Base-by-base conservation (phyloP, 2,113 vertebrate genomes). In the Alaudala cheleensis region DNA sequence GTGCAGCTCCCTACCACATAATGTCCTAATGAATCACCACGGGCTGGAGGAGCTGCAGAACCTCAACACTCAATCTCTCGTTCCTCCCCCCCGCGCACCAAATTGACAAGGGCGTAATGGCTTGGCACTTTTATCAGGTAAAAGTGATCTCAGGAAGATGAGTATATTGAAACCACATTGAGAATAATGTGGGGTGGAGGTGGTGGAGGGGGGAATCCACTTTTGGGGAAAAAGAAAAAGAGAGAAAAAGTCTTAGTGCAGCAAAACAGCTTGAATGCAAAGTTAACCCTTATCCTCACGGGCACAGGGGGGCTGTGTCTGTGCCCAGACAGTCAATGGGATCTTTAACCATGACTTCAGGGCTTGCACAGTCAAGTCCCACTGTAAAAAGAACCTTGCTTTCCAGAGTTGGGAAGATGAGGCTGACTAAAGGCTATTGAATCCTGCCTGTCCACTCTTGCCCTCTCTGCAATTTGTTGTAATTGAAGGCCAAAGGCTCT, bases 61-160 rank as follows among this genome's bases (percentile, higher is more conserved):
- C 94, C 74, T 96, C 92, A 92, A 93, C 67, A 77, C 62, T 94
- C 85, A 93, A 17, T 93, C 5, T 40, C 6, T 3, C 22, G 0
- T 66, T 92, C 92, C 85, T 85, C 81, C 69, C 74, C 74, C 79
- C 3, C 67, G 12, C 58, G 2, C 73, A 79, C 62, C 29, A 64
- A 88, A 93, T 7, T 90, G 93, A 95, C 95, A 97, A 97, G 95
- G 91, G 89, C 90, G 77, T 73, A 70, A 90, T 93, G 76, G 71
- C 54, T 95, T 88, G 90, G 56, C 76, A 51, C 2, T 82, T 95
- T 97, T 97, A 95, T 96, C 93, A 93, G 67, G 79, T 87, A 88
- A 96, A 88, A 95, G 78, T 85, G 81, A 97, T 95, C 95, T 88
- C 94, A 94, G 91, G 84, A 95, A 80, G 91, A 96, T 95, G 96